These are phyloP conservation scores for Thryonomys swinderianus DNA, from an alignment of 2,113 vertebrate species.

Conservation along the genomic window DNA sequence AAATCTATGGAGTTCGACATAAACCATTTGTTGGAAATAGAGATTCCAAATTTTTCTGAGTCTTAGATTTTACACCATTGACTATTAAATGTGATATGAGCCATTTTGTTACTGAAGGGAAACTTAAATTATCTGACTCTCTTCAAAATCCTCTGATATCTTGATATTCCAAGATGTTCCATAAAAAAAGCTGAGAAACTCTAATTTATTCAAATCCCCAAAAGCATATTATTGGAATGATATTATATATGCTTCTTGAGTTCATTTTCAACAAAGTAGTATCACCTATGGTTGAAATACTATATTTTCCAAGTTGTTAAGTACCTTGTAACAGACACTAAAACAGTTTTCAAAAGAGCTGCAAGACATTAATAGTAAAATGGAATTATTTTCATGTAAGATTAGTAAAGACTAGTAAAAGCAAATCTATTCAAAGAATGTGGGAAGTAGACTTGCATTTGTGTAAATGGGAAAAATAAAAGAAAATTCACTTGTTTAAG, in stretches of 20 bases:
- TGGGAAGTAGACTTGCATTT: conserved; percentile 5
- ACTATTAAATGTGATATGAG: neutral
- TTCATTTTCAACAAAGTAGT: conserved; percentile 55
- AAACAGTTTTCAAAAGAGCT: conserved; percentile 18
- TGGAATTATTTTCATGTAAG: conserved; percentile 31
- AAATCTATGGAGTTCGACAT: neutral
- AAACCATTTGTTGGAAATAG: neutral
- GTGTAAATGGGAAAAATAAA: conserved; percentile 18
- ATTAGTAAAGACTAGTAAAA: conserved; percentile 15
- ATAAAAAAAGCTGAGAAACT: neutral
- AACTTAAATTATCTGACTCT: conserved; percentile 19
- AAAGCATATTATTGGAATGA: conserved; percentile 28
- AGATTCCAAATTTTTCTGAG: neutral
- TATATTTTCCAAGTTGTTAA: neutral
- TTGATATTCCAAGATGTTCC: neutral
- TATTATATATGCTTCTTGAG: neutral
- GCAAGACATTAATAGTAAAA: neutral
- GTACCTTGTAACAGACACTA: neutral
- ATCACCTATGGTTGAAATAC: neutral
- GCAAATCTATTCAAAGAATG: conserved; percentile 20
- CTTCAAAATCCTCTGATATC: neutral
- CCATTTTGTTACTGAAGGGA: neutral
- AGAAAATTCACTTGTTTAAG: neutral
- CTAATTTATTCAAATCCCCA: neutral
- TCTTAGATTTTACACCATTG: conserved; percentile 30